A percentile compares a stretch with the other conserved stretches of the same genome.
These are phyloP conservation scores for Drosophila tanythrix DNA, from an alignment of 2,888 invertebrate species.

Conservation along the genomic window DNA sequence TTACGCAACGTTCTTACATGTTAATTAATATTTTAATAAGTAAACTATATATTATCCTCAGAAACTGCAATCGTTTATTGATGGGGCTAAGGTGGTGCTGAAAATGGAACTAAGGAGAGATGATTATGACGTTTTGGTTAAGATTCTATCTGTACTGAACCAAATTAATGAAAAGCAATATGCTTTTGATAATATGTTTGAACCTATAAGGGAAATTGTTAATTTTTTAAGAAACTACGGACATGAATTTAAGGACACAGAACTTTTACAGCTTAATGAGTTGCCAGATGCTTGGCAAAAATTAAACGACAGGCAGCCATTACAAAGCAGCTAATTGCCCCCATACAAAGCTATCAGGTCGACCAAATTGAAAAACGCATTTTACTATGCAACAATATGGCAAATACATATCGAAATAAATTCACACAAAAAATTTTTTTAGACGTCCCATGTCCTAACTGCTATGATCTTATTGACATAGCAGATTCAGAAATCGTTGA, in stretches of 20 bases:
- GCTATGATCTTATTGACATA: conserved; percentile 90
- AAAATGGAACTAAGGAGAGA: conserved; percentile 91
- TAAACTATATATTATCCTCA: conserved; percentile 61
- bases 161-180: conserved; percentile 91
- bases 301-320: conserved; percentile 93
- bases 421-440: conserved; percentile 88
- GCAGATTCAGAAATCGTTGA: conserved; percentile 88
- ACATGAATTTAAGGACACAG: conserved; percentile 93
- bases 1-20: no score
- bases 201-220: conserved; percentile 93
- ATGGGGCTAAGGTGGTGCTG: conserved; percentile 90
- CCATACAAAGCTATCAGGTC: conserved; percentile 95
- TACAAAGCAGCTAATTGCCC: conserved; percentile 94
- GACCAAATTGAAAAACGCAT: conserved; percentile 93
- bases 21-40: no score
- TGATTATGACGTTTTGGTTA: conserved; percentile 93
- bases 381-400: conserved; percentile 91
- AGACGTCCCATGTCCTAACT: conserved; percentile 88
- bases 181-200: conserved; percentile 95
- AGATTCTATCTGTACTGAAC: conserved; percentile 92
- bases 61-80: conserved; percentile 92
- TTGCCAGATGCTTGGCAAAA: conserved; percentile 94
- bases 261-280: conserved; percentile 90
- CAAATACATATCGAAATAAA: conserved; percentile 90
- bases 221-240: conserved; percentile 93